Evolutionary conservation across 1,140 invertebrate species (phyloP), one percentile per base, ranked within the genome.

Genomic region (Venustaconcha ellipsiformis): DNA sequence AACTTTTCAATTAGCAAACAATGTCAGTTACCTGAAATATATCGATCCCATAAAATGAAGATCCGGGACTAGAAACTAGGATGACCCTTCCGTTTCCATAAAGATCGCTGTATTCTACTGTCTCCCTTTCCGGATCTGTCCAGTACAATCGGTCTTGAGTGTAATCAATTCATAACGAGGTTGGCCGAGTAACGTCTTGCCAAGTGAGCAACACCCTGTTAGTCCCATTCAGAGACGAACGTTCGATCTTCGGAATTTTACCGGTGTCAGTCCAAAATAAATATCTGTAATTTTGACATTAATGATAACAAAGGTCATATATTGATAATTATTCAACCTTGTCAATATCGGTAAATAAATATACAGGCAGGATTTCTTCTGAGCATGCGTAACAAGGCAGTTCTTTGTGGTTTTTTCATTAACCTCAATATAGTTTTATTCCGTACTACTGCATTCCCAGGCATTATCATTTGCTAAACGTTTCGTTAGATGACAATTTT

Each of bases 241-340:
- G 37, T 67, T 77, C 75, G 23, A 77, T 77, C 23, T 77, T 72
- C 3, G 56, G 69, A 48, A 30, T 20, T 5, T 15, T 23, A 17
- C 75, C 75, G 12, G 57, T 60, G 70, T 77, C 75, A 3, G 75
- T 59, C 75, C 75, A 77, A 59, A 77, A 77, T 14, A 77, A 20
- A 62, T 59, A 77, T 18, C 75, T 77, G 63, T 26, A 26, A 26
- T 26, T 26, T 26, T 26, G 26, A 26, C 26, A 26, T 26, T 26
- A 26, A 26, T 26, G 2, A 26, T 26, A 26, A 26, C 26, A 1
- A 26, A 26, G 26, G 26, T 26, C 26, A 26, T 26, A 26, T 26
- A 26, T 26, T 26, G 26, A 26, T 26, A 26, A 26, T 26, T 26
- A 26, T 26, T 26, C 26, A 26, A 26, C 2, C 26, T 26, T 26